phyloP scores from a whole-genome alignment of 2,888 invertebrate species.

The Spodoptera littoralis region DNA sequence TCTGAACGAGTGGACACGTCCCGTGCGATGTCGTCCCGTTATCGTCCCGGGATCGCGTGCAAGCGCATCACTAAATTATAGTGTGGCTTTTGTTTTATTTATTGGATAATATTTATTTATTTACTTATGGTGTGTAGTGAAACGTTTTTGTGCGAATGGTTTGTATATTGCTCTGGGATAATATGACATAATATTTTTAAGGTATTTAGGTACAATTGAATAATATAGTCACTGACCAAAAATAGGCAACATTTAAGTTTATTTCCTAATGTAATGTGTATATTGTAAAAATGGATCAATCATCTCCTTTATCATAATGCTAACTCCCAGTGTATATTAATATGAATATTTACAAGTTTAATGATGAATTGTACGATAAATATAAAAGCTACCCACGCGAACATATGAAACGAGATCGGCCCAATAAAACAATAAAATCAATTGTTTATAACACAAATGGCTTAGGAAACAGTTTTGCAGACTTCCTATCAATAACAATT shows the following conservation, averaged over 20 bases:
- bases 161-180: no score
- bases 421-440: slow-evolving; percentile 50
- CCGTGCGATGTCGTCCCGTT: slow-evolving; percentile 71
- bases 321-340: not conserved
- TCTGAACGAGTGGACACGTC: slow-evolving; percentile 68
- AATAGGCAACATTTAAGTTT: no score
- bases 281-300: no score
- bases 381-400: slow-evolving; percentile 32
- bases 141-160: no score
- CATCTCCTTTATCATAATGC: no score
- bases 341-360: not conserved
- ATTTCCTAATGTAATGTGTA: no score
- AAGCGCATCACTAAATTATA: slow-evolving; percentile 56
- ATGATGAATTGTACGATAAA: not conserved
- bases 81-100: slow-evolving; percentile 33
- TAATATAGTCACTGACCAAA: no score
- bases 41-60: slow-evolving; percentile 70
- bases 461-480: slow-evolving; percentile 56
- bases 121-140: not conserved
- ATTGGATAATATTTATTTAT: not conserved
- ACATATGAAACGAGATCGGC: slow-evolving; percentile 49
- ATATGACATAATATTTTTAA: no score
- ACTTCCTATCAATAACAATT: slow-evolving; percentile 62
- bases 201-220: no score
- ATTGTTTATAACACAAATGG: slow-evolving; percentile 49